phyloP scores from a whole-genome alignment of 2,888 invertebrate genomes.

The Eledona agricola region DNA sequence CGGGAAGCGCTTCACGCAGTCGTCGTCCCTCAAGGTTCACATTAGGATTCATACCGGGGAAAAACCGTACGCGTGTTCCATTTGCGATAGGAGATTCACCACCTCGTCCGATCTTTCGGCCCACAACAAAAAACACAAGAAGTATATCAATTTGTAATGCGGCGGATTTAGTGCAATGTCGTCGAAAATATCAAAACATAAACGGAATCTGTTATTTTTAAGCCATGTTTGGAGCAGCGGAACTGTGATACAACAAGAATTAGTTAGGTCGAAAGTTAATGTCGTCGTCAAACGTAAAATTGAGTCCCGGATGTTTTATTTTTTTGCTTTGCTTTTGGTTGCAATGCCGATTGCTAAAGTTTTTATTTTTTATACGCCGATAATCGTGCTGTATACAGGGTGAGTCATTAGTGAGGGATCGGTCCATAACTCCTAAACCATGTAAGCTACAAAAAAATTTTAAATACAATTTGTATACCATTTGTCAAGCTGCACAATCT shows the following conservation, averaged over 20 bases:
- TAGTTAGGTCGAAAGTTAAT: conserved; percentile 3
- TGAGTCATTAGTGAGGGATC: too few species aligned
- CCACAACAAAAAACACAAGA: conserved; percentile 58
- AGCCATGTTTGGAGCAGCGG: conserved; percentile 14
- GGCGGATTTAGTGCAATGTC: neutral
- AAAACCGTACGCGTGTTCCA: conserved; percentile 56
- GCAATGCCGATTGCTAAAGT: too few species aligned
- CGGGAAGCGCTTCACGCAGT: conserved; percentile 58
- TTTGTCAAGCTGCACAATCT: too few species aligned
- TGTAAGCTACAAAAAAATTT: too few species aligned
- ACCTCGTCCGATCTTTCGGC: conserved; percentile 57
- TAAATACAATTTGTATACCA: too few species aligned
- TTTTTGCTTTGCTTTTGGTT: too few species aligned
- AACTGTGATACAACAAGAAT: conserved; percentile 24
- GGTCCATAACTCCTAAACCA: too few species aligned
- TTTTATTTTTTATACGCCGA: too few species aligned
- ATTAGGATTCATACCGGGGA: conserved; percentile 58
- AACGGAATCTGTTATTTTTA: conserved; percentile 3
- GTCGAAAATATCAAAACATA: neutral
- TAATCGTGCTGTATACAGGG: too few species aligned
- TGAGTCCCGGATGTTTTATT: too few species aligned
- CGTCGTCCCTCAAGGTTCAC: conserved; percentile 58
- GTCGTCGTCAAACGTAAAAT: too few species aligned
- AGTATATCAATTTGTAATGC: conserved; percentile 55
- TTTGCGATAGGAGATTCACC: conserved; percentile 57